Evolutionary conservation across 2,797 vertebrate species (phyloP), one percentile per base, ranked within the genome.

Genomic region (Ctenochaetus hawaiiensis): DNA sequence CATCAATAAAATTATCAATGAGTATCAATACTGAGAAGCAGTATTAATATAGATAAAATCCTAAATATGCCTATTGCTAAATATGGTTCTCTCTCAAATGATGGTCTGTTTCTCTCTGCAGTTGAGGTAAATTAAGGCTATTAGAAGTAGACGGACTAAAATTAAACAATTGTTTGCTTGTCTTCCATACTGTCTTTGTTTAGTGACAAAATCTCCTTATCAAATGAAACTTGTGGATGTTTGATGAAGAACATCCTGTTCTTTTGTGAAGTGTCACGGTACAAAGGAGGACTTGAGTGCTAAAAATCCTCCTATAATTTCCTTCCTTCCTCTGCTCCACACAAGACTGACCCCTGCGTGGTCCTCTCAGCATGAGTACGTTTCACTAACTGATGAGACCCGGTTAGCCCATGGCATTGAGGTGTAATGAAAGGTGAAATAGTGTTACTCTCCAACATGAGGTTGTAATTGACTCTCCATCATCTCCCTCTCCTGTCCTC

Each of bases 351-450:
- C 81, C 84, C 64, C 41, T 37, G 59, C 30, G 18, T 59, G 63
- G 70, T 73, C 61, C 65, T 64, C 77, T 81, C 83, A 67, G 87
- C 87, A 81, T 71, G 83, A 84, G 75, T 43, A 78, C 82, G 83
- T 75, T 77, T 86, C 86, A 78, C 76, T 80, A 91, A 90, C 87
- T 89, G 91, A 90, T 86, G 90, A 80, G 85, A 76, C 84, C 85
- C 74, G 70, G 88, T 93, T 92, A 91, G 89, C 90, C 87, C 43
- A 8, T 88, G 86, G 83, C 93, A 84, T 77, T 43, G 70, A 83
- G 83, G 87, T 80, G 86, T 91, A 91, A 93, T 94, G 90, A 92
- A 93, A 93, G 92, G 93, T 92, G 91, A 91, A 92, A 90, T 71
- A 80, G 82, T 84, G 87, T 87, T 85, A 88, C 88, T 84, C 76